Evolutionary conservation across 2,888 invertebrate species (phyloP).

Genomic region (Philhelius pedissequus): DNA sequence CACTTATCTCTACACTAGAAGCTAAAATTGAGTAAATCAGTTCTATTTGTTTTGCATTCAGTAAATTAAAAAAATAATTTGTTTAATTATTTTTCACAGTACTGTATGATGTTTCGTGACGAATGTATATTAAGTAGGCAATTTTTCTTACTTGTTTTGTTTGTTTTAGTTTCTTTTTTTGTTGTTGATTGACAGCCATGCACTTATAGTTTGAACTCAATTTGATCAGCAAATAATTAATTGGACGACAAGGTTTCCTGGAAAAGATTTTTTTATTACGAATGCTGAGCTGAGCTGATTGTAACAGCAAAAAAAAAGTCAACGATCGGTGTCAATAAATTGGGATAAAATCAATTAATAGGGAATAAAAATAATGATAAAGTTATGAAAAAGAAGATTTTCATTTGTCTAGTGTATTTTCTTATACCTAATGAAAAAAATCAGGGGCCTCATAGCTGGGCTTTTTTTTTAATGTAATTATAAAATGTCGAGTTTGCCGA

Average conservation of each 20-base stretch:
- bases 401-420: too few relatives aligned
- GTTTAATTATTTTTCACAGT: neutral
- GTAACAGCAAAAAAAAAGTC: neutral
- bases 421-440: too few relatives aligned
- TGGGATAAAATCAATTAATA: neutral
- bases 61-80: too few relatives aligned
- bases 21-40: too few relatives aligned
- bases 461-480: too few relatives aligned
- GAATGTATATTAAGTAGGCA: slow-evolving; percentile 51
- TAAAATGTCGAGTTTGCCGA: too few relatives aligned
- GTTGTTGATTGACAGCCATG: slow-evolving; percentile 53
- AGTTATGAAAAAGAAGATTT: neutral
- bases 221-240: slow-evolving; percentile 46
- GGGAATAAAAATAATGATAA: neutral
- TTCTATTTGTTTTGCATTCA: too few relatives aligned
- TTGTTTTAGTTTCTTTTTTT: neutral
- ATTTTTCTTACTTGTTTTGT: slow-evolving; percentile 4
- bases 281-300: slow-evolving; percentile 1
- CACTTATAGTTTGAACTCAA: slow-evolving; percentile 60
- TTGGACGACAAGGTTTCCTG: slow-evolving; percentile 40
- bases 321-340: neutral
- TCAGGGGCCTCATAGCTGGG: too few relatives aligned
- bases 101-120: slow-evolving; percentile 29
- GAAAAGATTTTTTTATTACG: slow-evolving; percentile 27
- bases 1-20: too few relatives aligned